phyloP scores from a whole-genome alignment of 2,888 invertebrate genomes.

The Tenthredo amoena region DNA sequence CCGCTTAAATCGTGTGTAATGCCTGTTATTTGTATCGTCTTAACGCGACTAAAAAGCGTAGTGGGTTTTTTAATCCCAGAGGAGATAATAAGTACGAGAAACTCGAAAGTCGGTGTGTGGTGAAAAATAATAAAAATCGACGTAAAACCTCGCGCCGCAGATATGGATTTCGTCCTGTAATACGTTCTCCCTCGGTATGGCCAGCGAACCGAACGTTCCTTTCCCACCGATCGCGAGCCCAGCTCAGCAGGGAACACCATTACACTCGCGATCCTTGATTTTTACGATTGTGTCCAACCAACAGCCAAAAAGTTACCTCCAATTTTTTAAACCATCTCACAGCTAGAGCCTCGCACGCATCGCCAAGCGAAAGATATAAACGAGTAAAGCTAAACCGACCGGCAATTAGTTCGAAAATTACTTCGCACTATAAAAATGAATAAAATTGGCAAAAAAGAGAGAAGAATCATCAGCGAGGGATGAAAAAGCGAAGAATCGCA shows the following conservation, averaged over 20 bases:
- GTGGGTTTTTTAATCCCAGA: background rate
- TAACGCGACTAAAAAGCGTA: constrained; percentile 32
- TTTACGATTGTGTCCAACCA: constrained; percentile 67
- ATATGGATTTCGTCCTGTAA: constrained; percentile 42
- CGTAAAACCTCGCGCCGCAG: constrained; percentile 37
- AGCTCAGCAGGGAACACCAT: constrained; percentile 69
- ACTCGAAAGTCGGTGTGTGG: constrained; percentile 36
- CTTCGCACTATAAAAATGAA: background rate
- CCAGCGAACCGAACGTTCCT: background rate
- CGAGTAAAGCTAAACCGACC: constrained; percentile 44
- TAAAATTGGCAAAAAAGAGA: background rate
- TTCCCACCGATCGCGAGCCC: constrained; percentile 44
- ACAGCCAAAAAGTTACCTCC: constrained; percentile 62
- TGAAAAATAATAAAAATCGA: constrained; percentile 35
- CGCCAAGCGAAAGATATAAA: constrained; percentile 58
- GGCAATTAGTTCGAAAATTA: background rate
- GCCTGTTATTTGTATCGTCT: constrained; percentile 39
- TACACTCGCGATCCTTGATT: constrained; percentile 66
- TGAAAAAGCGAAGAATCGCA: background rate
- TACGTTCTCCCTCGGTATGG: background rate
- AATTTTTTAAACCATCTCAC: constrained; percentile 61
- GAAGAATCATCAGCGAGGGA: background rate
- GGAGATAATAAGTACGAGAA: constrained; percentile 33
- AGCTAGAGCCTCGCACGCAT: constrained; percentile 47
- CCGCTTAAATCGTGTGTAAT: constrained; percentile 38